Conservation (phyloP, 2,113 vertebrate genomes). For the Halcyon senegalensis region DNA sequence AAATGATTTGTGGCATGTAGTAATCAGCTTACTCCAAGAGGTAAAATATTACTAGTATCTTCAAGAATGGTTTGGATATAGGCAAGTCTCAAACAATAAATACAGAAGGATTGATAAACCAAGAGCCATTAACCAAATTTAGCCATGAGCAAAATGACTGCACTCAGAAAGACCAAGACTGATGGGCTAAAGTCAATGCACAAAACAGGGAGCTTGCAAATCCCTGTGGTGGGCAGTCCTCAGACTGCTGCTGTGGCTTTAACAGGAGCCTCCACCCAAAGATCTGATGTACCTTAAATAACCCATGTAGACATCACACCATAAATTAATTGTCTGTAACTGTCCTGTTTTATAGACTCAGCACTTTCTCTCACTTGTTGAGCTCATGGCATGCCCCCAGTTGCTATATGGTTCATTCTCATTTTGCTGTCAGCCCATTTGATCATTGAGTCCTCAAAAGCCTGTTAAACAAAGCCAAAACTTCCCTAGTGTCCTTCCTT, state of each 20-base stretch:
- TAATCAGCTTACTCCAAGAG: slow-evolving; percentile 1
- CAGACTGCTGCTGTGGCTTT: not conserved
- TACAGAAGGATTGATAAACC: slow-evolving; percentile 6
- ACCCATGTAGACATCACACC: not conserved
- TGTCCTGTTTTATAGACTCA: not conserved
- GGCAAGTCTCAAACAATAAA: not conserved
- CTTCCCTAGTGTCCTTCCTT: not conserved
- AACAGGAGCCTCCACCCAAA: not conserved
- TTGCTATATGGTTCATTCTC: not conserved
- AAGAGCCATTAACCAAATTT: not conserved
- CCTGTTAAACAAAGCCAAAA: not conserved
- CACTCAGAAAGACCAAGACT: not conserved
- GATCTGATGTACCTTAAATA: not conserved
- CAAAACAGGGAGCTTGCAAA: not conserved
- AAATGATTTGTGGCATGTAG: slow-evolving; percentile 24
- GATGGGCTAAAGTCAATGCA: not conserved
- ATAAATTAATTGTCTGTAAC: not conserved
- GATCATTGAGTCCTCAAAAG: not conserved
- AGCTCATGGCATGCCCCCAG: not conserved
- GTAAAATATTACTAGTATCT: slow-evolving; percentile 18
- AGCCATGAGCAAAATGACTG: not conserved
- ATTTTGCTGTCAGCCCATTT: not conserved
- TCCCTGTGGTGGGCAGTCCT: not conserved
- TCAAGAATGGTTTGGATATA: not conserved
- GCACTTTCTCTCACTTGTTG: not conserved